Base-by-base conservation (phyloP, 2,888 invertebrate genomes). In the Troilus luridus region DNA sequence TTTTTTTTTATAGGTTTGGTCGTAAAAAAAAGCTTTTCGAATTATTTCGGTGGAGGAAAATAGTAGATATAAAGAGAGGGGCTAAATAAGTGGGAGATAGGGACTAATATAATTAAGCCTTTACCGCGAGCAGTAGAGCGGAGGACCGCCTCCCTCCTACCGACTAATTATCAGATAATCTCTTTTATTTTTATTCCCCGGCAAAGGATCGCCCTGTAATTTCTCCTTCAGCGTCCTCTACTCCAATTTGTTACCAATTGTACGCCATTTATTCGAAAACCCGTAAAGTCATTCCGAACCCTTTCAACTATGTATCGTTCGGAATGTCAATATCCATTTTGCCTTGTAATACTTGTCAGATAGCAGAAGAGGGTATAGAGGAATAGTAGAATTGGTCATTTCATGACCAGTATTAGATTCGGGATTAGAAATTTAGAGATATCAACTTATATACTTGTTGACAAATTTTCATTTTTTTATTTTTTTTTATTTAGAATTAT, bases 81-180 rank as follows among this genome's bases (percentile, higher is more conserved):
- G 67, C 67, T 67, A 67, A 67, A 67, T 67, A 67, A 67, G 67
- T 24, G 67, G 72, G 27, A 77, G 41, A 17, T 19, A 77, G 72
- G 17, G 72, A 77, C 72, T 77, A 77, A 77, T 41, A 77, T 17
- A 77, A 77, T 77, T 77, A 77, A 77, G 72, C 72, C 72, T 77
- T 77, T 77, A 77, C 27, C 72, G 72, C 27, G 72, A 77, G 72
- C 72, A 41, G 27, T 27, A 41, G 72, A 41, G 72, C 19, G 27
- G 27, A 64, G 62, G 41, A 41, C 59, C 17, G 0, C 14, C 17
- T 2, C 10, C 14, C 27, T 27, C 14, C 72, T 7, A 8, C 17
- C 17, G 19, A 41, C 72, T 77, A 77, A 77, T 77, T 41, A 77
- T 27, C 41, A 0, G 19, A 77, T 77, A 77, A 77, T 41, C 72